These are phyloP conservation scores for Pelusios castaneus DNA, from an alignment of 2,113 vertebrate genomes.

Conservation along the genomic window DNA sequence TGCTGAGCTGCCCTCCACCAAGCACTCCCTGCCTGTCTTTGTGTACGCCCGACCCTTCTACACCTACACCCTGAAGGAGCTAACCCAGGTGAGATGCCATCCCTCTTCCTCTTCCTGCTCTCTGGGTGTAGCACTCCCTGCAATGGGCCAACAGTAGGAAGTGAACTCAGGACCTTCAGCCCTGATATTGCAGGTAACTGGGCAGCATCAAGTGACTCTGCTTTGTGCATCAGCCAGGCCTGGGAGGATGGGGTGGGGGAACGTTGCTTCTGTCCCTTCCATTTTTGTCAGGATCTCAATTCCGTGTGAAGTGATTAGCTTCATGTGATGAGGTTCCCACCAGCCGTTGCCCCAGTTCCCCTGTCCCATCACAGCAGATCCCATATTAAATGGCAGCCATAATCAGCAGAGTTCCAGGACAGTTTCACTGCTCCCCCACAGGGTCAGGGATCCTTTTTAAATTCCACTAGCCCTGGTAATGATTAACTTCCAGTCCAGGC, in stretches of 20 bases:
- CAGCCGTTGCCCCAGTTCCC: no score
- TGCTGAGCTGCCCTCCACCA: slow-evolving; percentile 71
- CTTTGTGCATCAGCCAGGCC: background rate
- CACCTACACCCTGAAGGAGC: slow-evolving; percentile 54
- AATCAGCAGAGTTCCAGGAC: background rate
- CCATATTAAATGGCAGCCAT: background rate
- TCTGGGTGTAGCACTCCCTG: no score
- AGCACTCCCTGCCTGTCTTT: slow-evolving; percentile 79
- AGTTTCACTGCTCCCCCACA: background rate
- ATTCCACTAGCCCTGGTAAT: background rate
- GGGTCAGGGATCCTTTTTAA: background rate
- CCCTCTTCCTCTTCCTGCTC: background rate
- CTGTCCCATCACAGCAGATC: background rate
- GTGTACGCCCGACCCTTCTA: slow-evolving; percentile 83
- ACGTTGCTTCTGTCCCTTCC: no score
- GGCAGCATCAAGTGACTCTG: background rate
- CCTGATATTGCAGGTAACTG: background rate
- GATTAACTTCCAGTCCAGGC: background rate
- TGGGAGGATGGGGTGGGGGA: no score
- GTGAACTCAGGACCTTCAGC: background rate
- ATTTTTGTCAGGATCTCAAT: background rate
- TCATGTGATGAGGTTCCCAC: background rate
- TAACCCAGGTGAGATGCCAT: background rate
- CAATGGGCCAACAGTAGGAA: background rate
- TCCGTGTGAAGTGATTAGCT: background rate